Base-by-base conservation (phyloP, 2,888 invertebrate species). In the Chalcis sispes region DNA sequence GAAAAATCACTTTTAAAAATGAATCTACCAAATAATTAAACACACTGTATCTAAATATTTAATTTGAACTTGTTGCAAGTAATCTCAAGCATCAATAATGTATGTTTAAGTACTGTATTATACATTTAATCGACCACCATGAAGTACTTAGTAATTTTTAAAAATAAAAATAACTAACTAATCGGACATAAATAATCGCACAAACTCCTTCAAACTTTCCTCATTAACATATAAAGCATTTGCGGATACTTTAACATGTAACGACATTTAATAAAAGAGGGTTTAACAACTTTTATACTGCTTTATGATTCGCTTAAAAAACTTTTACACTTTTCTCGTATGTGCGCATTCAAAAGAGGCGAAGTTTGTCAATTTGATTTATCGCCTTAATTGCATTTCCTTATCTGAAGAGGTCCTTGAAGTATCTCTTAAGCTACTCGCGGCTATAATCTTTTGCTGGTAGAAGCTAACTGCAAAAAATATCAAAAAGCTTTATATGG, bases 351-450 rank as follows among this genome's bases (percentile, higher is more conserved):
- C 27, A 20, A 42, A 29, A 56, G 56, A 42, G 18, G 42, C 54
- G 23, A 13, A 67, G 56, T n/a, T n/a, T n/a, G 56, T 67, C 66
- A 42, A 67, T 67, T 67, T 54, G 56, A 67, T 67, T 67, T 54
- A 56, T 56, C 15, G 7, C 29, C 27, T 42, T 67, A 67, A 56
- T 67, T 67, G 54, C 56, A 42, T 67, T 56, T 29, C 18, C 66
- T 56, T 66, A 66, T 56, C 66, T 66, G n/a, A 10, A 40, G 42
- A 5, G 66, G 18, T n/a, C 40, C 32, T 40, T 42, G 18, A 18
- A 56, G 67, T 29, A 27, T 54, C 27, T 54, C 27, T 40, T 42
- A 27, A 42, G n/a, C n/a, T n/a, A n/a, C n/a, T n/a, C n/a, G n/a
- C n/a, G n/a, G n/a, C n/a, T n/a, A n/a, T n/a, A n/a, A n/a, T n/a